Conservation (phyloP, 2,888 invertebrate species). For the Rhopalosiphum nymphaeae region DNA sequence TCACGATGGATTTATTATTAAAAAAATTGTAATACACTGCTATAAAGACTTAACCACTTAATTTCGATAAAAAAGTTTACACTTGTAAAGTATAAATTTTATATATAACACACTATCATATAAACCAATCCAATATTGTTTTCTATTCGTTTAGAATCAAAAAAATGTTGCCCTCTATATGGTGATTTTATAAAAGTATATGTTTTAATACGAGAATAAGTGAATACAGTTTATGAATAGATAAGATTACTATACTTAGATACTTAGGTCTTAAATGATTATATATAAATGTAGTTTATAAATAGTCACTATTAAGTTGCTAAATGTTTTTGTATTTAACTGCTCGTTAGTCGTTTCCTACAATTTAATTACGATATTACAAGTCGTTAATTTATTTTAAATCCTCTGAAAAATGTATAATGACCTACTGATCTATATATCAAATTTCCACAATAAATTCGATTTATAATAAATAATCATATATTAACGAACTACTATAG, state of each 20-base stretch:
- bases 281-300: neutral
- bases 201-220: neutral
- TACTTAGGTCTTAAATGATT: too few relatives aligned
- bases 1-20: neutral
- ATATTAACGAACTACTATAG: too few relatives aligned
- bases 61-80: neutral
- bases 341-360: neutral
- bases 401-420: neutral
- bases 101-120: neutral
- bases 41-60: too few relatives aligned
- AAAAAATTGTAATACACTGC: neutral
- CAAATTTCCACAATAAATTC: neutral
- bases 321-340: neutral
- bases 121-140: neutral
- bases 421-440: neutral
- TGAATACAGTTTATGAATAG: neutral
- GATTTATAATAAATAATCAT: too few relatives aligned
- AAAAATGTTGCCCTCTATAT: neutral
- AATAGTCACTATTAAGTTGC: neutral
- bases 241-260: neutral
- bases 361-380: neutral
- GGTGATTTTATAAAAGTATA: neutral
- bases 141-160: neutral
- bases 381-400: neutral
- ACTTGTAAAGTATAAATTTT: neutral